Conservation (phyloP, 2,797 vertebrate species). For the Gobionotothen gibberifrons region DNA sequence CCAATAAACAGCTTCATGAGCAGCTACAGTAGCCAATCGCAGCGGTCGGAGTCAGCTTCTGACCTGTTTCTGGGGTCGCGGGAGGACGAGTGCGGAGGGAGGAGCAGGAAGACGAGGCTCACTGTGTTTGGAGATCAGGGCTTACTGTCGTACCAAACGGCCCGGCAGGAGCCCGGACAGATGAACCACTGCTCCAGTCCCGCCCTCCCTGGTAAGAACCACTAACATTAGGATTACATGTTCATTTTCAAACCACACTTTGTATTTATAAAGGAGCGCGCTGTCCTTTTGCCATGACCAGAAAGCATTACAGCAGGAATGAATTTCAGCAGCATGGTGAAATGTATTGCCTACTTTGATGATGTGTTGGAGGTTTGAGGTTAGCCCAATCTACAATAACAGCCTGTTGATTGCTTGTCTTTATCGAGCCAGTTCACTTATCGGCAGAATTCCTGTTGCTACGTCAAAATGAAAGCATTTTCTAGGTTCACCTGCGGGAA, state of each 20-base stretch:
- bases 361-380: slow-evolving; percentile 44
- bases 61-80: slow-evolving; percentile 89
- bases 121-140: slow-evolving; percentile 94
- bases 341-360: slow-evolving; percentile 34
- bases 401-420: slow-evolving; percentile 4
- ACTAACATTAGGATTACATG: slow-evolving; percentile 23
- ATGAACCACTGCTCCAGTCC: slow-evolving; percentile 85
- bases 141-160: slow-evolving; percentile 91
- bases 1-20: slow-evolving; percentile 88
- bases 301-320: slow-evolving; percentile 15
- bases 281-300: slow-evolving; percentile 2
- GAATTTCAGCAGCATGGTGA: background rate
- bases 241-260: slow-evolving; percentile 15
- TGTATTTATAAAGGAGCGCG: slow-evolving; percentile 8
- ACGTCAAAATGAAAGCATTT: background rate
- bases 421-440: slow-evolving; percentile 19
- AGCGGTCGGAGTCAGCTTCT: slow-evolving; percentile 79
- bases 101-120: slow-evolving; percentile 89
- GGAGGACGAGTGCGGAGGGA: slow-evolving; percentile 85
- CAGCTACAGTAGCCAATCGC: slow-evolving; percentile 90
- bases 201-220: slow-evolving; percentile 88
- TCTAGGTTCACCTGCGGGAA: slow-evolving; percentile 21
- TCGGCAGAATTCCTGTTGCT: slow-evolving; percentile 3
- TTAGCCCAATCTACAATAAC: slow-evolving; percentile 21
- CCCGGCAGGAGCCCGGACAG: slow-evolving; percentile 86